These are phyloP conservation scores for Shinisaurus crocodilurus DNA, from an alignment of 2,113 vertebrate species.

Conservation along the genomic window DNA sequence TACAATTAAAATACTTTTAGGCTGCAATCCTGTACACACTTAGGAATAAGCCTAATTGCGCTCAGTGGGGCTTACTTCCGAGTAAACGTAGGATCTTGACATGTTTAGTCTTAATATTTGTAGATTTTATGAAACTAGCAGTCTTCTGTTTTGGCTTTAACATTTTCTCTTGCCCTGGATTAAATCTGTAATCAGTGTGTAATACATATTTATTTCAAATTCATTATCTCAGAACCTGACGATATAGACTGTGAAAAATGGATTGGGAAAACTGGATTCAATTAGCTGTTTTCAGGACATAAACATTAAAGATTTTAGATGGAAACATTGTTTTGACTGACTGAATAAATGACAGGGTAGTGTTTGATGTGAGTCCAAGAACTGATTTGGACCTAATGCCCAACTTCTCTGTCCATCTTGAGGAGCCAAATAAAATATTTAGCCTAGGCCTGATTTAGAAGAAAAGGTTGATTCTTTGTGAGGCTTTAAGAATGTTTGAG, in stretches of 20 bases:
- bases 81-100: constrained; percentile 42
- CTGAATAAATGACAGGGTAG: constrained; percentile 83
- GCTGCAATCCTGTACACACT: background rate
- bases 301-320: constrained; percentile 84
- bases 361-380: constrained; percentile 87
- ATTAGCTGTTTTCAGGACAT: constrained; percentile 83
- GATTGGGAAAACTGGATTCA: constrained; percentile 80
- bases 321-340: constrained; percentile 89
- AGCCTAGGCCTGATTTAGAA: constrained; percentile 81
- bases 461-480: constrained; percentile 79
- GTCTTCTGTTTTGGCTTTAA: constrained; percentile 70
- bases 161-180: constrained; percentile 39
- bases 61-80: background rate
- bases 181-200: constrained; percentile 57
- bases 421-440: constrained; percentile 92
- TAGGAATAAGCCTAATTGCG: background rate
- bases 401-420: constrained; percentile 75
- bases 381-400: constrained; percentile 83
- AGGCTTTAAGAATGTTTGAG: constrained; percentile 77
- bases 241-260: constrained; percentile 75
- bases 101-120: constrained; percentile 63
- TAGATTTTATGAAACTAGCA: constrained; percentile 62
- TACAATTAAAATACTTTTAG: constrained; percentile 65
- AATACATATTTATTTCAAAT: constrained; percentile 62
- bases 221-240: constrained; percentile 74